Evolutionary conservation across 2,888 invertebrate species (phyloP), one percentile per base, ranked within the genome.

Genomic region (Oscheius sp.): DNA sequence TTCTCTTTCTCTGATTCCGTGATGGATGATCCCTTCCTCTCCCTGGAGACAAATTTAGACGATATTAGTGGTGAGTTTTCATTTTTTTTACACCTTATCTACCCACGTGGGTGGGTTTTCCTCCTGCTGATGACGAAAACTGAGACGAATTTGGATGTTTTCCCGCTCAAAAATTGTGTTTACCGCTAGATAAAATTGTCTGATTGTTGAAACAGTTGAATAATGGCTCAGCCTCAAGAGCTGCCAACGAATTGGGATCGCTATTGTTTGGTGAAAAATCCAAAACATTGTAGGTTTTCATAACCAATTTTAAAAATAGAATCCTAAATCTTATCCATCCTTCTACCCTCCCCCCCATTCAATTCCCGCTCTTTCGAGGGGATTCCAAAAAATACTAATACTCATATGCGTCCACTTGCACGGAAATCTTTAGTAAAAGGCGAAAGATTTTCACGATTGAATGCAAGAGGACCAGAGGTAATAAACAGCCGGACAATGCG

Each of bases 401-500:
- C 59, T 59, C 59, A 59, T 59, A 59, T 8, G 59, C 59, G 59
- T 59, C 59, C 59, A 59, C 59, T 68, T 76, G 77, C 78, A 78
- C 78, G 78, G 78, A 78, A 78, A 78, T 80, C 78, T 78, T 78
- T 79, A 78, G 79, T 80, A 80, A 80, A 80, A 80, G 79, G 80
- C 79, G 77, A 80, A 80, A 80, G 79, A 80, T 80, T 82, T 77
- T 74, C 72, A 71, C 77, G 77, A 54, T 67, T 38, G 61, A 73
- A 70, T 66, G 66, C 66, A 66, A 64, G 62, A 62, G 59, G 20
- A 59, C 59, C 59, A 59, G 59, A 59, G 59, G 59, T 59, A 20
- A n/a, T n/a, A n/a, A n/a, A n/a, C n/a, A n/a, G n/a, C n/a, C n/a
- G n/a, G n/a, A n/a, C n/a, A n/a, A n/a, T n/a, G n/a, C n/a, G n/a